Base-by-base conservation (phyloP, 2,888 invertebrate species). In the Stenotaenia linearis region DNA sequence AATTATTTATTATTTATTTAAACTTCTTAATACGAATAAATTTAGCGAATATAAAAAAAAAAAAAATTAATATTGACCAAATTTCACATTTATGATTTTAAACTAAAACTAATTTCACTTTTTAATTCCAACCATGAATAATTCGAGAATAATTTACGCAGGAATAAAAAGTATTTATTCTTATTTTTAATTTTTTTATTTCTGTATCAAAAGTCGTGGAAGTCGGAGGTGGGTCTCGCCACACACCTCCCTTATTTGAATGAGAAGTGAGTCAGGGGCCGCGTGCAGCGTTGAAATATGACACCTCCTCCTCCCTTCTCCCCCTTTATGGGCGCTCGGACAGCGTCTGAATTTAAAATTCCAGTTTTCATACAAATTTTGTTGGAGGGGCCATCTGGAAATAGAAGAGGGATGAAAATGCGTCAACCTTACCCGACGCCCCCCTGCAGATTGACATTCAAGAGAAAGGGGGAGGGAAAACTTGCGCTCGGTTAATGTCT, bases 301-400 rank as follows among this genome's bases (percentile, higher is more conserved):
- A 61, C 61, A 61, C 61, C 61, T 25, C 61, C 61, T 61, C 23
- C 61, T 61, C 61, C 15, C 18, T 45, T 45, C 45, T 45, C 45
- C 61, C 61, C 61, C 61, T 61, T 61, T 61, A 61, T 61, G 61
- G 61, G 61, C 61, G 61, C 61, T 61, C 61, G 61, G 61, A 61
- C 61, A 61, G 61, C 61, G 61, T 61, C 61, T 61, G 61, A 61
- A 61, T 77, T 77, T 40, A 77, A 77, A 77, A 77, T 37, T 77
- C 77, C 77, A 77, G 77, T 77, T 77, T 77, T 77, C 77, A 40
- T 40, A 77, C 40, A 77, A 77, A 77, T 77, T 77, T 77, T 77
- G 25, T 37, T 77, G 37, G 75, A 75, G 37, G 45, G 45, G 40
- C 77, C 35, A 40, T 40, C 40, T 35, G 37, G 37, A 37, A 75